A percentile compares a stretch with the other conserved stretches of the same genome.
Conservation (phyloP, 2,888 invertebrate species). For the Rhabditoides inermis region DNA sequence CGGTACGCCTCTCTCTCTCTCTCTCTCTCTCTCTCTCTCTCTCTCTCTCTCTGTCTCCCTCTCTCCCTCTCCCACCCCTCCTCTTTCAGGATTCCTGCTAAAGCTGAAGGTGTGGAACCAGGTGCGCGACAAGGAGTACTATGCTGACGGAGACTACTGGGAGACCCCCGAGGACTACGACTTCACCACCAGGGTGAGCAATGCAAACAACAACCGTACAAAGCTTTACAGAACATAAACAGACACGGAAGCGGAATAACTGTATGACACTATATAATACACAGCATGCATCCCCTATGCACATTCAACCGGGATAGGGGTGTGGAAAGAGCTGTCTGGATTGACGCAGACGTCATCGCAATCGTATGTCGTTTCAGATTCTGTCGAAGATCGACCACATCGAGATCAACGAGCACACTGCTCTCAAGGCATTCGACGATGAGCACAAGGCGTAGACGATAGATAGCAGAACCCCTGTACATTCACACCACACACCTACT, state of each 20-base stretch:
- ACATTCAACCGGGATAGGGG: too few species aligned
- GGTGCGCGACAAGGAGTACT: constrained; percentile 36
- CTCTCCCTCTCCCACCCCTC: background rate
- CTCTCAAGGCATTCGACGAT: too few species aligned
- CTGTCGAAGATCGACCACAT: constrained; percentile 34
- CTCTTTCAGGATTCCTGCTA: background rate
- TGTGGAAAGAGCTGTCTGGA: too few species aligned
- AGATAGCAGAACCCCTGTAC: too few species aligned
- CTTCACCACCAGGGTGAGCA: constrained; percentile 41
- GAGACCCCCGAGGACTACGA: constrained; percentile 46
- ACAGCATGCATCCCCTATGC: too few species aligned
- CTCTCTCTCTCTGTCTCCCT: background rate
- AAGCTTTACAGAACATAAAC: constrained; percentile 5
- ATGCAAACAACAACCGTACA: too few species aligned
- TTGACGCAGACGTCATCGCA: too few species aligned
- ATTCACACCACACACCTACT: too few species aligned
- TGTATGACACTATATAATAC: too few species aligned
- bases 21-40: background rate
- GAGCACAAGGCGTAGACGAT: too few species aligned
- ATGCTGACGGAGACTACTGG: constrained; percentile 45
- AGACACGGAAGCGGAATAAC: too few species aligned
- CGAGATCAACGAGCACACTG: constrained; percentile 34
- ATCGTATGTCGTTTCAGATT: constrained; percentile 21
- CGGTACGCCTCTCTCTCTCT: constrained; percentile 22
- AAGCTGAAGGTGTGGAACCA: constrained; percentile 30